Evolutionary conservation across 2,113 vertebrate genomes (phyloP), one percentile per base, ranked within the genome.

Genomic region (Tringa solitaria): DNA sequence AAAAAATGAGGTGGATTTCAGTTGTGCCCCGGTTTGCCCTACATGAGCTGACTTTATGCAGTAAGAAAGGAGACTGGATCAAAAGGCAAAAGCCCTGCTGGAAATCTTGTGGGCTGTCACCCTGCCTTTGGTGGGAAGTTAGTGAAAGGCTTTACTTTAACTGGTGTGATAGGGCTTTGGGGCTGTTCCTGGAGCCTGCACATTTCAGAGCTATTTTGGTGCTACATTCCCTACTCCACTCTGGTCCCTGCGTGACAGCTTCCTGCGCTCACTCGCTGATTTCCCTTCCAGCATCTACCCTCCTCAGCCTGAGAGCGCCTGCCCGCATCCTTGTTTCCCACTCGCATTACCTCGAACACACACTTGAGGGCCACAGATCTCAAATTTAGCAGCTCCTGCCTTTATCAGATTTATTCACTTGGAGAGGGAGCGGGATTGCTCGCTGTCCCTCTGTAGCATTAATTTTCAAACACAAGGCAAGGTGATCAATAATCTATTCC

Each of bases 401-500:
- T 86, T 3, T 5, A 16, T 6, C 57, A 18, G 28, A 26, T 84
- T 77, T 27, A 87, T 37, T n/a, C 57, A 2, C 69, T n/a, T 5
- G 53, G 22, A 74, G 28, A 61, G 14, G n/a, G 18, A 51, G 33
- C 1, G 0, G 50, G 16, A 45, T 8, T 28, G 68, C 75, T 79
- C 64, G 37, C 45, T 19, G 56, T 32, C 53, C 45, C 41, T 14
- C 50, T 17, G 28, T 4, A 51, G 32, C 48, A 35, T 65, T 76
- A n/a, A 59, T 92, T 90, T 91, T 72, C 89, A 63, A 87, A 17
- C 37, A n/a, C 33, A 17, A 93, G 87, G 57, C 76, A 87, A 48
- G 8, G 14, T 69, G 68, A 90, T 95, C 93, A 60, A 89, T 90
- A 95, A 82, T 43, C 91, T 59, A 4, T 83, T 90, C 85, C 68